Percentiles rank a stretch among this genome's conserved stretches.
Conservation (phyloP, 2,888 invertebrate genomes). For the Amaurobius ferox region DNA sequence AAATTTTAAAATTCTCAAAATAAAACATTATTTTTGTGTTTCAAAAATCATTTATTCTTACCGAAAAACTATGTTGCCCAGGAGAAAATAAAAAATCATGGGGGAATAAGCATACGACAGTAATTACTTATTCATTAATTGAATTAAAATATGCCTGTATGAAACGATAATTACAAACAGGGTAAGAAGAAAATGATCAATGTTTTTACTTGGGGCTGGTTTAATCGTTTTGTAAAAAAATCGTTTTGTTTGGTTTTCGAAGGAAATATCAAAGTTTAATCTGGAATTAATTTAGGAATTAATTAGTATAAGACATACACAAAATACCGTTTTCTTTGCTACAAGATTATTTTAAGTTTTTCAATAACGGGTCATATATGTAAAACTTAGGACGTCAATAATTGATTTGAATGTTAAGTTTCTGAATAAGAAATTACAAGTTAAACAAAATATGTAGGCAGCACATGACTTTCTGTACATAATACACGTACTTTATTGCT, state of each 20-base stretch:
- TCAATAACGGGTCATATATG: no score
- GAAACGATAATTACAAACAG: background rate
- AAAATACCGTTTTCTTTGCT: background rate
- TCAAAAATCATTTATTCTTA: background rate
- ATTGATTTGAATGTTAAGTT: no score
- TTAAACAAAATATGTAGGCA: no score
- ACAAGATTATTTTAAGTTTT: background rate
- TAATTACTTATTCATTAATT: conserved; percentile 16
- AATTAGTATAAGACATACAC: background rate
- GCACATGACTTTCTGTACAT: no score
- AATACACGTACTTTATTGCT: no score
- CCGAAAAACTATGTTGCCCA: background rate
- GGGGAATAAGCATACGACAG: background rate
- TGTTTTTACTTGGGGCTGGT: background rate
- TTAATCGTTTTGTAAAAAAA: background rate
- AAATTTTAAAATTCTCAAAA: background rate
- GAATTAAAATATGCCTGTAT: conserved; percentile 9
- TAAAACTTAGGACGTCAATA: no score
- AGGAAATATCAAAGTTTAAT: conserved; percentile 1
- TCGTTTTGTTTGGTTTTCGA: background rate
- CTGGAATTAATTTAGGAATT: conserved; percentile 3
- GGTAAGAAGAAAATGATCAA: background rate
- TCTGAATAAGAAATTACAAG: no score
- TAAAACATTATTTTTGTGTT: background rate
- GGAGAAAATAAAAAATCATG: background rate